Percentiles rank a stretch among this genome's conserved stretches.
These are phyloP conservation scores for Lagria hirta DNA, from an alignment of 2,888 invertebrate species.

Conservation along the genomic window DNA sequence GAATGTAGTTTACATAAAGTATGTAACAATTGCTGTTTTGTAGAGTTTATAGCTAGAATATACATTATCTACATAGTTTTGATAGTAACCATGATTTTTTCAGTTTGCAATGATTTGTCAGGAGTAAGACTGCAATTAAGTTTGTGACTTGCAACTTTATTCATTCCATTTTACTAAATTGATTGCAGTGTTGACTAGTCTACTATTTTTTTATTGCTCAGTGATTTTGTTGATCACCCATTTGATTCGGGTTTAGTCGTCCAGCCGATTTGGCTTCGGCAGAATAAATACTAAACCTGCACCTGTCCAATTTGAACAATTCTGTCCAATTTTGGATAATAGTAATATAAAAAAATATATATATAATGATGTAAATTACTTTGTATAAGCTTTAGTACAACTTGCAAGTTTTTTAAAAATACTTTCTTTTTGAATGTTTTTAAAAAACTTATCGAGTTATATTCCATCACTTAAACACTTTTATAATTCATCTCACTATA, in stretches of 20 bases:
- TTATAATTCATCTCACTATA: conserved; percentile 24
- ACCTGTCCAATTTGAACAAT: conserved; percentile 46
- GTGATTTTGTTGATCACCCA: conserved; percentile 40
- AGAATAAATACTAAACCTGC: conserved; percentile 45
- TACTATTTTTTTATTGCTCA: conserved; percentile 46
- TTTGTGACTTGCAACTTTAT: conserved; percentile 20
- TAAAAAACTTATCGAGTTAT: too few species aligned
- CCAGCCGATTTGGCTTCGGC: conserved; percentile 33
- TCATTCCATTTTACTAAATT: conserved; percentile 29
- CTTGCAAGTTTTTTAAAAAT: conserved; percentile 20
- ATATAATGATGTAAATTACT: conserved; percentile 24
- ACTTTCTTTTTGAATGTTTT: too few species aligned
- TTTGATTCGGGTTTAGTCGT: conserved; percentile 43
- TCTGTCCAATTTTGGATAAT: conserved; percentile 45
- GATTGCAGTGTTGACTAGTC: conserved; percentile 47
- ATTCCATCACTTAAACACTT: conserved; percentile 10
- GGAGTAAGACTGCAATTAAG: conserved; percentile 32
- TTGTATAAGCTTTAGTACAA: conserved; percentile 15
- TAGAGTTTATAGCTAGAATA: conserved; percentile 39
- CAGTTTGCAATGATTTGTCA: conserved; percentile 30
- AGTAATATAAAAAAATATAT: conserved; percentile 24
- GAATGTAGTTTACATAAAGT: conserved; percentile 41
- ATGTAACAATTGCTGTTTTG: conserved; percentile 47
- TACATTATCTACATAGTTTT: conserved; percentile 27
- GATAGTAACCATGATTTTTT: conserved; percentile 21